Base-by-base conservation (phyloP, 2,113 vertebrate species). In the Hydrochoerus hydrochaeris region DNA sequence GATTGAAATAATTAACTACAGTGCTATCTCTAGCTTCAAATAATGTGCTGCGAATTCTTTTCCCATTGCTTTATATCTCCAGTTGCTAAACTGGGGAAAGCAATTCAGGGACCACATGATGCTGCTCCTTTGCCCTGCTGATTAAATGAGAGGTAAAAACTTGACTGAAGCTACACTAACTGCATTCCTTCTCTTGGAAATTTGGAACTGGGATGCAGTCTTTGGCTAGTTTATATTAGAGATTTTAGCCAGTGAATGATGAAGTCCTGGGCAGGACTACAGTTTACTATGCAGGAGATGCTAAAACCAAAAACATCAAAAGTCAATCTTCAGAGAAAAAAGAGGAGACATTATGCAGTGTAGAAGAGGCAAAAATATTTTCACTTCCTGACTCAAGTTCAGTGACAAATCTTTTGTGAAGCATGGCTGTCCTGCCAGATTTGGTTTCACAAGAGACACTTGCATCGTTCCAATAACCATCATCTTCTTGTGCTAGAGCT, bases 191-290 rank as follows among this genome's bases (percentile, higher is more conserved):
- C 16, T 71, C 85, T 52, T 77, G 73, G 41, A 44, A 90, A 81
- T 96, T 93, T 92, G 83, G 44, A 89, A 71, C 69, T 90, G n/a
- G 54, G 73, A 67, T 91, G 71, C 10, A 46, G 14, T 84, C 38
- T 93, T 75, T 88, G 13, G 17, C 24, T 90, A 41, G 58, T 80
- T 95, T 85, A 16, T 82, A n/a, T 69, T 88, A 14, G 65, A 46
- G 44, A 62, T 26, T 57, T 22, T 49, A 90, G 28, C 22, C 65
- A 38, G 57, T 49, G 69, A 62, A 30, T 75, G n/a, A 96, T 60
- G 44, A 96, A 95, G 67, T 75, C 14, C 30, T 82, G 5, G 9
- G 52, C 32, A 63, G 17, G 14, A 65, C 28, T 71, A 65, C 32
- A 49, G 22, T 91, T 92, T 93, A 87, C 78, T 87, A 82, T 20